A percentile compares a stretch with the other conserved stretches of the same genome.
Conservation (phyloP, 2,888 invertebrate species). For the Yponomeuta evonymella region DNA sequence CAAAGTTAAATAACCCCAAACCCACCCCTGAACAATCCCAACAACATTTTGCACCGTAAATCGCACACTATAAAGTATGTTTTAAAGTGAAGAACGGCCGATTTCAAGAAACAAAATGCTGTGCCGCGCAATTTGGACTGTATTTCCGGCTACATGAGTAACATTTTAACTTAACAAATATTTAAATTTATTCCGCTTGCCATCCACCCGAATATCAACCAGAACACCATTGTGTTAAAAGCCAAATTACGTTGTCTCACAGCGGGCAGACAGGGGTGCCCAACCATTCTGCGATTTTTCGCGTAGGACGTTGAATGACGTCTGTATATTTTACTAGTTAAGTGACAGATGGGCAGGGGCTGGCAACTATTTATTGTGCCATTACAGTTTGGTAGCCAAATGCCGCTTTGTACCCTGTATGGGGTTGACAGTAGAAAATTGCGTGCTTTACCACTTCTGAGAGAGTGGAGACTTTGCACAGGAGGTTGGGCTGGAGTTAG, state of each 20-base stretch:
- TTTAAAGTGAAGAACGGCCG: conserved; percentile 5
- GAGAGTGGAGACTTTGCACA: conserved; percentile 11
- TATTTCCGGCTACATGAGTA: conserved; percentile 74
- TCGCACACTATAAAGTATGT: conserved; percentile 17
- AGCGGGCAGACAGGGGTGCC: conserved; percentile 49
- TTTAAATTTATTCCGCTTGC: conserved; percentile 67
- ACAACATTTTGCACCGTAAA: conserved; percentile 15
- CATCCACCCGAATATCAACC: conserved; percentile 13
- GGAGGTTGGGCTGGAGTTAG: conserved; percentile 1
- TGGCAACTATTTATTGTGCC: conserved; percentile 72
- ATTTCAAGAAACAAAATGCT: conserved; percentile 12
- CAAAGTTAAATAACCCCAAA: conserved; percentile 45
- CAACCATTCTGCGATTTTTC: conserved; percentile 63
- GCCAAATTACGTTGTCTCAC: background rate
- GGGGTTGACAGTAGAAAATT: conserved; percentile 66
- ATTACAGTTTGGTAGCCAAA: conserved; percentile 67
- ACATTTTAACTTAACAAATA: conserved; percentile 76
- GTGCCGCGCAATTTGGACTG: conserved; percentile 69
- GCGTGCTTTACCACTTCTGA: conserved; percentile 31
- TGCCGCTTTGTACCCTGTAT: conserved; percentile 43
- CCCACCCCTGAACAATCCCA: background rate
- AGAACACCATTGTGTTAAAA: conserved; percentile 4
- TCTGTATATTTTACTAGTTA: conserved; percentile 75
- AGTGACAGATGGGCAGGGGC: conserved; percentile 73
- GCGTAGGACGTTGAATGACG: conserved; percentile 64